A percentile compares a stretch with the other conserved stretches of the same genome.
phyloP scores from a whole-genome alignment of 2,113 vertebrate species.

The Ranitomeya variabilis region DNA sequence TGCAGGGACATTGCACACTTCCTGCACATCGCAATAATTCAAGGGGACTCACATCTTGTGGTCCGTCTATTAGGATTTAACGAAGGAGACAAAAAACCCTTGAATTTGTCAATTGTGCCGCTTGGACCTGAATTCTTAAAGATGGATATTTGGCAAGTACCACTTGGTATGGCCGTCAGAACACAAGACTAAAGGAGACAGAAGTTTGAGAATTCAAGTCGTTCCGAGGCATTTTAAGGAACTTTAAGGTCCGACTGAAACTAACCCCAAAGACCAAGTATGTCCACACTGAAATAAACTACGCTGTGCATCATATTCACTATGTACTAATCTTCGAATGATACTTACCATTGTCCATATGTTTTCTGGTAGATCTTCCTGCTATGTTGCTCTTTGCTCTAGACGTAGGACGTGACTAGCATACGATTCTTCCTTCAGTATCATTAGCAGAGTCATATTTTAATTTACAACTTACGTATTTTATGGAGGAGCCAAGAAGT shows the following conservation, averaged over 20 bases:
- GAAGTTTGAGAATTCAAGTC: neutral
- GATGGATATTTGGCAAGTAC: too few species aligned
- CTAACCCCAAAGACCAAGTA: neutral
- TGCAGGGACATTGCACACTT: neutral
- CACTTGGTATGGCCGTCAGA: too few species aligned
- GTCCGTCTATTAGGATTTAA: too few species aligned
- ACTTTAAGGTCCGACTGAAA: neutral
- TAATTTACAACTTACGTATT: neutral
- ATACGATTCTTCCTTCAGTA: too few species aligned
- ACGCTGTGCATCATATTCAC: neutral
- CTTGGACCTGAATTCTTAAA: too few species aligned
- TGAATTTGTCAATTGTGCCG: too few species aligned
- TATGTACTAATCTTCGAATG: neutral
- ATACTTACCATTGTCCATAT: neutral
- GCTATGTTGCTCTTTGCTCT: neutral
- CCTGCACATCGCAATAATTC: neutral
- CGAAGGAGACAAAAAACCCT: too few species aligned
- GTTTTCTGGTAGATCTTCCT: neutral
- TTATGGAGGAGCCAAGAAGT: neutral
- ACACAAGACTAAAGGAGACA: neutral
- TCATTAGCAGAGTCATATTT: neutral
- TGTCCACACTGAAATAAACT: neutral
- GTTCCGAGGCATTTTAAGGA: neutral
- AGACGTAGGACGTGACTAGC: neutral
- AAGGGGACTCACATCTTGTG: too few species aligned